These are phyloP conservation scores for Norana najaformis DNA, from an alignment of 2,888 invertebrate species.

Conservation along the genomic window DNA sequence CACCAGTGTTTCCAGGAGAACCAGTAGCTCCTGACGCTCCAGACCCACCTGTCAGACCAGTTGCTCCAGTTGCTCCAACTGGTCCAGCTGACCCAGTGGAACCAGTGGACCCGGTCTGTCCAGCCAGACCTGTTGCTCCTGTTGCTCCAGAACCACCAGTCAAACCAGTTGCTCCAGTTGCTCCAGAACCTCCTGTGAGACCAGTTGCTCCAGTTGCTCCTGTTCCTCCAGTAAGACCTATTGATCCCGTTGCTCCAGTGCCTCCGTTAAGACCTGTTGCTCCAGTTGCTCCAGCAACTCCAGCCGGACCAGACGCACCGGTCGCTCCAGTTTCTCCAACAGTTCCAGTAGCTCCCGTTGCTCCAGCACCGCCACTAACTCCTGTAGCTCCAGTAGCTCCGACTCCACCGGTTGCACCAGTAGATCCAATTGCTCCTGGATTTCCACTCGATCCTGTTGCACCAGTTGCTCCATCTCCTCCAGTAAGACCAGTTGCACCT, in stretches of 20 bases:
- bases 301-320: slow-evolving; percentile 20
- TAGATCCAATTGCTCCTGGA: neutral
- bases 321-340: neutral
- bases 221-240: too few relatives aligned
- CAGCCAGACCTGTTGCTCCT: slow-evolving; percentile 23
- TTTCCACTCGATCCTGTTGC: neutral
- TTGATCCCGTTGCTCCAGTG: too few relatives aligned
- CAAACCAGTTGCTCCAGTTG: neutral
- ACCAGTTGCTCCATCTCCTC: slow-evolving; percentile 32
- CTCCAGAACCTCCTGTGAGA: too few relatives aligned
- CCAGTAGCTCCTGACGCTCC: slow-evolving; percentile 30
- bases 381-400: slow-evolving; percentile 27
- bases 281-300: slow-evolving; percentile 14
- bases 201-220: too few relatives aligned
- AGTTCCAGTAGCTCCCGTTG: neutral
- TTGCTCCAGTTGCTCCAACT: slow-evolving; percentile 20
- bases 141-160: slow-evolving; percentile 20
- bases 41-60: slow-evolving; percentile 26
- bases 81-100: neutral
- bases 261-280: neutral
- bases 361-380: neutral
- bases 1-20: neutral
- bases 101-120: neutral
- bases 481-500: slow-evolving; percentile 31
- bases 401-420: neutral